Evolutionary conservation across 2,888 invertebrate genomes (phyloP).

Genomic region (Alcis repandata): DNA sequence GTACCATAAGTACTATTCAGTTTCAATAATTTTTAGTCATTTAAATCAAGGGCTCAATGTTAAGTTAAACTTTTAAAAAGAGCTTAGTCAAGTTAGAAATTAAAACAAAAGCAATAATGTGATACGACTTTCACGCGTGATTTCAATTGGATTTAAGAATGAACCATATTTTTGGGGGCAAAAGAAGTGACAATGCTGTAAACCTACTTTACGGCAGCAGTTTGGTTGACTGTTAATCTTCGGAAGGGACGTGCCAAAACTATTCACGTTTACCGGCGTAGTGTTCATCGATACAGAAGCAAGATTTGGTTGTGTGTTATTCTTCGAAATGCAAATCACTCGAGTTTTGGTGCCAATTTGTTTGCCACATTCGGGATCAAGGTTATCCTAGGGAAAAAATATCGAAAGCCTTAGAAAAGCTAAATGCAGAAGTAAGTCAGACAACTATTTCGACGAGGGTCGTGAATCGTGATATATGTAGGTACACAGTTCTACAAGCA

Average conservation of each 20-base stretch:
- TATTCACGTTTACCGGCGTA: background rate
- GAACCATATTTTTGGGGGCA: background rate
- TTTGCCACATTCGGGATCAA: background rate
- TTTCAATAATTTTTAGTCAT: too few species aligned
- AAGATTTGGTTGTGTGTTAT: background rate
- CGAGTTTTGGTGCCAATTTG: background rate
- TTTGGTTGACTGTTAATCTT: too few species aligned
- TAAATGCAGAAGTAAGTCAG: background rate
- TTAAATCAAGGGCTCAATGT: too few species aligned
- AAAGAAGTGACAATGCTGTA: background rate
- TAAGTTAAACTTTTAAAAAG: too few species aligned
- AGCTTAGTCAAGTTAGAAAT: too few species aligned
- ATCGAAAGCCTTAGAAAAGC: background rate
- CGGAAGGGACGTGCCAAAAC: background rate
- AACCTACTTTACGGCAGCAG: slow-evolving; percentile 6
- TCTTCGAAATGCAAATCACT: background rate
- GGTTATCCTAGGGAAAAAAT: slow-evolving; percentile 6
- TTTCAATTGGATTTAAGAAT: background rate
- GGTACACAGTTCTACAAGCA: background rate
- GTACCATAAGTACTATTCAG: too few species aligned
- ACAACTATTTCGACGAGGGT: background rate
- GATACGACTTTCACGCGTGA: too few species aligned
- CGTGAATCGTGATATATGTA: too few species aligned
- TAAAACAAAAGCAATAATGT: background rate
- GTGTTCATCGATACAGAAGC: background rate